phyloP scores from a whole-genome alignment of 2,888 invertebrate species.

The Physocephala rufipes region DNA sequence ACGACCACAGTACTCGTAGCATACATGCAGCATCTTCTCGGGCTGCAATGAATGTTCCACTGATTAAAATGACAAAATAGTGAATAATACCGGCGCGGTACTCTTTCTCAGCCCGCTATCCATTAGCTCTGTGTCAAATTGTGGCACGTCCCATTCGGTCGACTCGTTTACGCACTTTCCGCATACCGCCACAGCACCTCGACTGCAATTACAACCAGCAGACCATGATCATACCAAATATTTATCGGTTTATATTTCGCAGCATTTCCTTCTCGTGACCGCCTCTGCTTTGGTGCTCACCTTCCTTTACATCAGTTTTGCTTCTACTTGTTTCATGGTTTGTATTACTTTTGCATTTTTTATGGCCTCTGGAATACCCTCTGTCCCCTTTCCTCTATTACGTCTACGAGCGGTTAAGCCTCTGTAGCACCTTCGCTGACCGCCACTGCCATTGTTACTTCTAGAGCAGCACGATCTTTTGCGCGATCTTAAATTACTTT shows the following conservation, averaged over 20 bases:
- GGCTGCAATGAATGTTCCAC: conserved; percentile 2
- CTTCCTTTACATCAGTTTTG: too few species aligned
- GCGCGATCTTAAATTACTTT: conserved; percentile 1
- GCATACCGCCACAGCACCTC: not conserved
- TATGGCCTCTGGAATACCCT: not conserved
- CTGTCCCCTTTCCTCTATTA: not conserved
- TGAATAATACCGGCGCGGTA: conserved; percentile 26
- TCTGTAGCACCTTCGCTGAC: not conserved
- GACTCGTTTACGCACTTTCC: conserved; percentile 1
- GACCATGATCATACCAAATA: conserved; percentile 15
- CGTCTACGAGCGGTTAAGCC: not conserved
- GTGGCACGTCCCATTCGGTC: too few species aligned
- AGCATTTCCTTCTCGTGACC: not conserved
- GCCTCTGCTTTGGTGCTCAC: not conserved
- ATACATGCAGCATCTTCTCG: not conserved
- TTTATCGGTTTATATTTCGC: conserved; percentile 26
- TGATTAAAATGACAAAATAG: conserved; percentile 35
- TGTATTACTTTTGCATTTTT: not conserved
- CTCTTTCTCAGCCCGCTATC: conserved; percentile 11
- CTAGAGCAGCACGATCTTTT: not conserved
- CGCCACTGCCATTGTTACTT: not conserved
- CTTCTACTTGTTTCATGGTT: not conserved
- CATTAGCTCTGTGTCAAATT: not conserved
- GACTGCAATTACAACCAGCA: not conserved
- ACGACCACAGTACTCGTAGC: conserved; percentile 9